Percentiles rank a stretch among this genome's conserved stretches.
Conservation (phyloP, 2,888 invertebrate species). For the Epiperipatus broadwayi region DNA sequence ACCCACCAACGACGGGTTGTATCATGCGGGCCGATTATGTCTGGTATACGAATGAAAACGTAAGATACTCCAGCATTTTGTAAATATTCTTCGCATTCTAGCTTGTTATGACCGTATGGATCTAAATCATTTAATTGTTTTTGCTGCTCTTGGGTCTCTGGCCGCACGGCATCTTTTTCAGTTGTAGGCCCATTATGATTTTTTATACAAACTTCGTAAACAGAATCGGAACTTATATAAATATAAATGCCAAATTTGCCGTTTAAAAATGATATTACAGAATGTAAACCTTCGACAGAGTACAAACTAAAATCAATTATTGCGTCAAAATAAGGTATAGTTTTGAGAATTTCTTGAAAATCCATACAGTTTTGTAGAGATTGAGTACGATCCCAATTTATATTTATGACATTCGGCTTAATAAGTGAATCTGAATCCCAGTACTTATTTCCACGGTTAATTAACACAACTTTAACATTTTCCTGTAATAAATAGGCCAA, state of each 20-base stretch:
- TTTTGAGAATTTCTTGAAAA: too few relatives aligned
- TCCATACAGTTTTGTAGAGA: conserved; percentile 17
- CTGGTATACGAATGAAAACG: conserved; percentile 30
- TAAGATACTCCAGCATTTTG: conserved; percentile 23
- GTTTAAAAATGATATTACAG: conserved; percentile 23
- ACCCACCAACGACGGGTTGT: conserved; percentile 32
- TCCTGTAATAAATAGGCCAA: conserved; percentile 24
- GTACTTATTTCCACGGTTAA: conserved; percentile 32
- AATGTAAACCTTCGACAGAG: conserved; percentile 25
- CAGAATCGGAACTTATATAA: conserved; percentile 32
- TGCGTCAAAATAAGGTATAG: too few relatives aligned
- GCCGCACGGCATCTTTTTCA: conserved; percentile 29
- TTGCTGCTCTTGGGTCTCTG: conserved; percentile 21
- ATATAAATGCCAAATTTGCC: conserved; percentile 27
- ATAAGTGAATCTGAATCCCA: conserved; percentile 26
- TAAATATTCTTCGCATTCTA: conserved; percentile 28
- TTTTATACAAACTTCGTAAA: conserved; percentile 30
- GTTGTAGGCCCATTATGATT: conserved; percentile 13
- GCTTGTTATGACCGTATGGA: conserved; percentile 30
- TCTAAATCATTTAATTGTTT: conserved; percentile 23
- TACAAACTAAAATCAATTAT: conserved; percentile 33
- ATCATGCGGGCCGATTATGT: conserved; percentile 32
- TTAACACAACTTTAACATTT: conserved; percentile 25
- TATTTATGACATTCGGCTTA: conserved; percentile 20
- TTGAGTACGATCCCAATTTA: conserved; percentile 28